Conservation (phyloP, 2,113 vertebrate genomes). For the Ariopsis seemanni region DNA sequence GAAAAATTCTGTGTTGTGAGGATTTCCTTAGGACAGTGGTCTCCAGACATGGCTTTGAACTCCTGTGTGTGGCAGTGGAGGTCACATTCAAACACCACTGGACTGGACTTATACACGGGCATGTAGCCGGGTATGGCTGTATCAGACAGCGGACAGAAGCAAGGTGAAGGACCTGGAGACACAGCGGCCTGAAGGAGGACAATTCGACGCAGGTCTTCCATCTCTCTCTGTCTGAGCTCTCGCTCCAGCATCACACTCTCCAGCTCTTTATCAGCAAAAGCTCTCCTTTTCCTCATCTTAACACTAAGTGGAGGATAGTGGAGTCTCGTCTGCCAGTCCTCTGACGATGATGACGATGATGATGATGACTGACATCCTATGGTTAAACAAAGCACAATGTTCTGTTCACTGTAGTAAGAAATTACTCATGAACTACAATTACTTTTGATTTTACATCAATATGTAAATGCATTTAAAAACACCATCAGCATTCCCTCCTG, state of each 20-base stretch:
- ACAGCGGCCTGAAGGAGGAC: slow-evolving; percentile 44
- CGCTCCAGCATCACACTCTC: slow-evolving; percentile 72
- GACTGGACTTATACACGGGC: slow-evolving; percentile 63
- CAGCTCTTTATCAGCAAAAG: slow-evolving; percentile 76
- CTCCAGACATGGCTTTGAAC: slow-evolving; percentile 50
- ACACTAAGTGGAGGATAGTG: slow-evolving; percentile 66
- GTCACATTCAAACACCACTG: slow-evolving; percentile 63
- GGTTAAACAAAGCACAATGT: not conserved
- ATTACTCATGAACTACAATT: not conserved
- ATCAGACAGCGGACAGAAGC: slow-evolving; percentile 59
- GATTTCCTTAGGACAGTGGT: slow-evolving; percentile 40
- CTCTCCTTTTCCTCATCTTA: slow-evolving; percentile 71
- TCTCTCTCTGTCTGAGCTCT: slow-evolving; percentile 69
- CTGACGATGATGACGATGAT: not conserved
- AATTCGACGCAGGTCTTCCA: slow-evolving; percentile 56
- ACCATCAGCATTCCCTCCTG: not conserved
- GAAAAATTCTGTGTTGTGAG: slow-evolving; percentile 31
- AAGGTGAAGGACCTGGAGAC: slow-evolving; percentile 50
- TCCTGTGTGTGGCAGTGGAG: slow-evolving; percentile 61
- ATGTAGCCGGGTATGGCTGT: slow-evolving; percentile 52
- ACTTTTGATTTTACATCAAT: not conserved
- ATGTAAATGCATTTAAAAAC: not conserved
- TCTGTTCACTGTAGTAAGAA: not conserved
- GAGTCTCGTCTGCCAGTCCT: slow-evolving; percentile 52
- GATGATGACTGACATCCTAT: not conserved